Percentiles rank a stretch among this genome's conserved stretches.
These are phyloP conservation scores for Sarotherodon lohbergeri DNA, from an alignment of 2,113 vertebrate genomes.

Conservation along the genomic window DNA sequence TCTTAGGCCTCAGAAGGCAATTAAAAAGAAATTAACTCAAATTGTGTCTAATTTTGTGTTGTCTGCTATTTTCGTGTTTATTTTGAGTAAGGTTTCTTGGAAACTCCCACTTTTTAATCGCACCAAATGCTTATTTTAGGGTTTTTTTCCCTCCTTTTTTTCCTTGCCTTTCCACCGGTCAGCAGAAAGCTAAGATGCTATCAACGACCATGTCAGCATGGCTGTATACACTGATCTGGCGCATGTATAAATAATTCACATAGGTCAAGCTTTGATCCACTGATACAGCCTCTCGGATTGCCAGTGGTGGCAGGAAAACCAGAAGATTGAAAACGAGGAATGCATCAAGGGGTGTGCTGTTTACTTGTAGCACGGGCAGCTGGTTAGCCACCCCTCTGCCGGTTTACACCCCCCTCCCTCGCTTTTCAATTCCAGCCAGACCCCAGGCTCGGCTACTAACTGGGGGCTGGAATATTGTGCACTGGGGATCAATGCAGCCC, in stretches of 20 bases:
- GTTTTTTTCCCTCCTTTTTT: not conserved
- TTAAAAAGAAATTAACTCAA: conserved; percentile 73
- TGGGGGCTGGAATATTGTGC: conserved; percentile 92
- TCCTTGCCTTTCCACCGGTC: conserved; percentile 70
- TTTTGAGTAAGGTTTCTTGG: conserved; percentile 69
- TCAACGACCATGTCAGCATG: conserved; percentile 87
- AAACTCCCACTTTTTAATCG: conserved; percentile 79
- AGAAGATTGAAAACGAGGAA: conserved; percentile 82
- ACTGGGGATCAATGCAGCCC: conserved; percentile 92
- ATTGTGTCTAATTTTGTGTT: conserved; percentile 74
- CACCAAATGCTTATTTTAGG: conserved; percentile 52
- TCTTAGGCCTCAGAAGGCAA: conserved; percentile 63
- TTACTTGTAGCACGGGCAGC: conserved; percentile 86
- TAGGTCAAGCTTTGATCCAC: conserved; percentile 80
- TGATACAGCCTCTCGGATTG: conserved; percentile 71
- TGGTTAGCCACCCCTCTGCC: conserved; percentile 77
- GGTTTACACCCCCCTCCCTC: conserved; percentile 59
- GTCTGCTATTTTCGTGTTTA: conserved; percentile 78
- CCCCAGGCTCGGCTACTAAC: conserved; percentile 84
- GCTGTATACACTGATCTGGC: conserved; percentile 52
- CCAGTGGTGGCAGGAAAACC: conserved; percentile 82
- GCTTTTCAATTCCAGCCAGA: conserved; percentile 90
- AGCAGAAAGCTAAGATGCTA: conserved; percentile 86
- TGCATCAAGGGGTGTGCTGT: conserved; percentile 82
- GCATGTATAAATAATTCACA: conserved; percentile 50